phyloP scores from a whole-genome alignment of 2,797 vertebrate genomes.

The Micropoecilia bifurca region DNA sequence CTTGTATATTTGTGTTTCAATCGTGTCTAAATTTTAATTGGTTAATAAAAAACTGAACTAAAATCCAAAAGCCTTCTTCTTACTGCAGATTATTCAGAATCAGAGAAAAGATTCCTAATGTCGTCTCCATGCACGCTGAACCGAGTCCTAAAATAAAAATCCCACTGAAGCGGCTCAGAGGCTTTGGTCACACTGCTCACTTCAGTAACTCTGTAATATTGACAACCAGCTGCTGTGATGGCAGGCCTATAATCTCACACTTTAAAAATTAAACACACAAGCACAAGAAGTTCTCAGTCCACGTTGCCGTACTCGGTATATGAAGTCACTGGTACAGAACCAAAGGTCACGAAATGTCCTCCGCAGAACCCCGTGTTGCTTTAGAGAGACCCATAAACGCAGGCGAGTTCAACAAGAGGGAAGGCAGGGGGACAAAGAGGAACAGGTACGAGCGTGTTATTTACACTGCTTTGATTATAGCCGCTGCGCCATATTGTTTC shows the following conservation, averaged over 20 bases:
- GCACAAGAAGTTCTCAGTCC: constrained; percentile 47
- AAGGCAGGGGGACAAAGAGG: constrained; percentile 40
- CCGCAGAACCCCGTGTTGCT: constrained; percentile 29
- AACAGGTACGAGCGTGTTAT: constrained; percentile 54
- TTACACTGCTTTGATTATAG: constrained; percentile 55
- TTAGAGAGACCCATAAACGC: background rate
- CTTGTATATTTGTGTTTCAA: background rate
- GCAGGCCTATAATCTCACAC: constrained; percentile 44
- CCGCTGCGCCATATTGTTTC: constrained; percentile 22
- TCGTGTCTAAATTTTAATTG: background rate
- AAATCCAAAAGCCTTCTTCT: background rate
- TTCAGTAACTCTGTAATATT: constrained; percentile 39
- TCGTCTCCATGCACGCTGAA: constrained; percentile 34
- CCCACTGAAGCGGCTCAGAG: constrained; percentile 29
- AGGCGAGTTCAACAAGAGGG: constrained; percentile 4
- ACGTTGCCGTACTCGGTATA: constrained; percentile 38
- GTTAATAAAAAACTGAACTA: background rate
- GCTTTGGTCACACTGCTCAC: constrained; percentile 47
- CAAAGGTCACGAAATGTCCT: constrained; percentile 42
- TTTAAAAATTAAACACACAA: constrained; percentile 61
- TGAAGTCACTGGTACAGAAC: constrained; percentile 38
- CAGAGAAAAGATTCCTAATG: constrained; percentile 30
- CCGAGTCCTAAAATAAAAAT: constrained; percentile 49
- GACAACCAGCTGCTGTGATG: constrained; percentile 29
- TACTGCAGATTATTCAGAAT: background rate